Conservation (phyloP, 2,888 invertebrate species). For the Phasia obesa region DNA sequence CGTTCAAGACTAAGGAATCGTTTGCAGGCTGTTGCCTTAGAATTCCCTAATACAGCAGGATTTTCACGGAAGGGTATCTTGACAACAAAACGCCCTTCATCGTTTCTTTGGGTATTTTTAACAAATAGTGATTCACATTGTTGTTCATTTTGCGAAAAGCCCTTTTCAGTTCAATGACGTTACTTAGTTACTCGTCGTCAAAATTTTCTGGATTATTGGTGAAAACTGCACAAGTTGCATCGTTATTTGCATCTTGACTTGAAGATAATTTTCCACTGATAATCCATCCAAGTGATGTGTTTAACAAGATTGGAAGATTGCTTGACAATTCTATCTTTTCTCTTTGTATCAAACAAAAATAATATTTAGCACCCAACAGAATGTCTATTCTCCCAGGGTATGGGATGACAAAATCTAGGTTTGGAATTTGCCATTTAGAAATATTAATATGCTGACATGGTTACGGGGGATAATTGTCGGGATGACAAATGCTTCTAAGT, state of each 20-base stretch:
- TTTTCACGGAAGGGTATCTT: too few relatives aligned
- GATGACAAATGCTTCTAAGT: constrained; percentile 5
- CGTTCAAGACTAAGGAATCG: too few relatives aligned
- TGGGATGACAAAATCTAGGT: not conserved
- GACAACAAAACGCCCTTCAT: not conserved
- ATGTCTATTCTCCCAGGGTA: not conserved
- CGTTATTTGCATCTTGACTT: not conserved
- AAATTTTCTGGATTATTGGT: not conserved
- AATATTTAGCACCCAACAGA: not conserved
- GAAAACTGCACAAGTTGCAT: not conserved
- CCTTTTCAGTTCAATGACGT: not conserved
- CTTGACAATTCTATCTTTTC: not conserved
- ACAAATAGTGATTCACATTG: not conserved
- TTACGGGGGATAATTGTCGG: not conserved
- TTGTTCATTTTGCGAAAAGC: not conserved
- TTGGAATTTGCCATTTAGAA: not conserved
- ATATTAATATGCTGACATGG: not conserved
- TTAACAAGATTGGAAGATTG: not conserved
- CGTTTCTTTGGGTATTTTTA: not conserved
- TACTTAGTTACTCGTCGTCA: not conserved
- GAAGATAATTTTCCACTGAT: not conserved
- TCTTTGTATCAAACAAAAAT: not conserved
- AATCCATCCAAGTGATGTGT: not conserved
- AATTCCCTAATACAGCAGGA: too few relatives aligned
- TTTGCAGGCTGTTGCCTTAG: too few relatives aligned